Percentiles rank a stretch among this genome's conserved stretches.
Conservation (phyloP, 1,140 invertebrate species). For the Condylostylus longicornis region DNA sequence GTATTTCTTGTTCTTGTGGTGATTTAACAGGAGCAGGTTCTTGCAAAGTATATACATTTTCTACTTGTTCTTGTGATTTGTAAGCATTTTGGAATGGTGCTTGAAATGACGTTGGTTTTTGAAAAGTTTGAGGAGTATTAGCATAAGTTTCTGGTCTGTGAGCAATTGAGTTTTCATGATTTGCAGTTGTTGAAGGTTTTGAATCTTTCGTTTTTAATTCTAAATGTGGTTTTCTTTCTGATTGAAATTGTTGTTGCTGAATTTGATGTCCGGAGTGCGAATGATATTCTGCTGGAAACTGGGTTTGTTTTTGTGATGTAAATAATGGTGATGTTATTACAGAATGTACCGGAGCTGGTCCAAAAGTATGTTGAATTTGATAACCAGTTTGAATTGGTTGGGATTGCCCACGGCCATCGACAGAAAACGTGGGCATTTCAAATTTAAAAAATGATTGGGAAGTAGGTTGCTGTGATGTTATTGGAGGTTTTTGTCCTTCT, state of each 20-base stretch:
- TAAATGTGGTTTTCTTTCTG: not conserved
- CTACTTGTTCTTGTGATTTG: too few relatives aligned
- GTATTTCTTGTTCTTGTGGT: conserved; percentile 46
- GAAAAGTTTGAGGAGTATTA: too few relatives aligned
- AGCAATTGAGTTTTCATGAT: too few relatives aligned
- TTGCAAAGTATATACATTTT: too few relatives aligned
- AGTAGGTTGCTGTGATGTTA: conserved; percentile 19
- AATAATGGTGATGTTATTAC: conserved; percentile 5
- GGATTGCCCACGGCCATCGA: conserved; percentile 8
- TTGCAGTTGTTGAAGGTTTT: too few relatives aligned
- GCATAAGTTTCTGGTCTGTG: too few relatives aligned
- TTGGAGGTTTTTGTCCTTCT: conserved; percentile 6
- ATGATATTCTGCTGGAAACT: not conserved
- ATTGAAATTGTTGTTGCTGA: not conserved
- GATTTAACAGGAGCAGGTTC: not conserved
- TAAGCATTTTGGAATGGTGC: too few relatives aligned
- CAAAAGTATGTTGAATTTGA: conserved; percentile 27
- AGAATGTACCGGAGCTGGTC: conserved; percentile 8
- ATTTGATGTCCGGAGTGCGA: not conserved
- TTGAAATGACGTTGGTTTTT: too few relatives aligned
- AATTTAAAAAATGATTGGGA: conserved; percentile 31
- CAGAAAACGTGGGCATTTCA: conserved; percentile 27
- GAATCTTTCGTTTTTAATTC: too few relatives aligned
- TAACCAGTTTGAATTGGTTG: conserved; percentile 19
- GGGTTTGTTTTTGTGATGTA: not conserved